Evolutionary conservation across 2,113 vertebrate species (phyloP).

Genomic region (Grallaria varia): DNA sequence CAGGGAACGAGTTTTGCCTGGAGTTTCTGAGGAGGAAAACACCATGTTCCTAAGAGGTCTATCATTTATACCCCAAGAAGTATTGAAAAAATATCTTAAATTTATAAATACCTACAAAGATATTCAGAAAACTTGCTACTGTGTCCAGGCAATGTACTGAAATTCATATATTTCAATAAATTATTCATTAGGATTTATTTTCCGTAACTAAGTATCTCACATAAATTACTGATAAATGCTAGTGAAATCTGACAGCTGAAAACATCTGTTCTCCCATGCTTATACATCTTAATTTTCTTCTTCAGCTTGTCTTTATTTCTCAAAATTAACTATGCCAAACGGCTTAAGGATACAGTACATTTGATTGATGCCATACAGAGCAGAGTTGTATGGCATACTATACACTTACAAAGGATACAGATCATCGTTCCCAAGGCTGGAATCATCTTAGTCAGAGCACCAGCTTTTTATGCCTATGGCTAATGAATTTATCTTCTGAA

Average conservation of each 20-base stretch:
- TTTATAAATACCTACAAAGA: background rate
- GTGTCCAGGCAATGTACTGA: background rate
- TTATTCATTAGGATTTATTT: slow-evolving; percentile 56
- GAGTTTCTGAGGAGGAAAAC: background rate
- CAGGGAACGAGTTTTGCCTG: background rate
- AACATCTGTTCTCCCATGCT: slow-evolving; percentile 40
- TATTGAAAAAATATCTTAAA: background rate
- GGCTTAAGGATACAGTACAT: background rate
- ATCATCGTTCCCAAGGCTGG: background rate
- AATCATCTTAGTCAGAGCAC: background rate
- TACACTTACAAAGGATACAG: background rate
- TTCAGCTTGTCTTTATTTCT: slow-evolving; percentile 52
- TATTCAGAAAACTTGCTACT: background rate
- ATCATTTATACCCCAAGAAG: background rate
- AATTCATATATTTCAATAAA: slow-evolving; percentile 37
- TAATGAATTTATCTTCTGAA: slow-evolving; percentile 55
- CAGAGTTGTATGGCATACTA: background rate
- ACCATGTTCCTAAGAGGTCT: background rate
- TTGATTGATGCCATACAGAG: slow-evolving; percentile 13
- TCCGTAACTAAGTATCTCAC: slow-evolving; percentile 31
- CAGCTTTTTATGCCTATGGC: slow-evolving; percentile 32
- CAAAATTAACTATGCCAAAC: slow-evolving; percentile 24
- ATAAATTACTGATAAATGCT: slow-evolving; percentile 42
- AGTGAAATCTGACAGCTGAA: slow-evolving; percentile 49
- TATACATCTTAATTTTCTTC: slow-evolving; percentile 37